These are phyloP conservation scores for Amia ocellicauda DNA, from an alignment of 2,113 vertebrate species.

Conservation along the genomic window DNA sequence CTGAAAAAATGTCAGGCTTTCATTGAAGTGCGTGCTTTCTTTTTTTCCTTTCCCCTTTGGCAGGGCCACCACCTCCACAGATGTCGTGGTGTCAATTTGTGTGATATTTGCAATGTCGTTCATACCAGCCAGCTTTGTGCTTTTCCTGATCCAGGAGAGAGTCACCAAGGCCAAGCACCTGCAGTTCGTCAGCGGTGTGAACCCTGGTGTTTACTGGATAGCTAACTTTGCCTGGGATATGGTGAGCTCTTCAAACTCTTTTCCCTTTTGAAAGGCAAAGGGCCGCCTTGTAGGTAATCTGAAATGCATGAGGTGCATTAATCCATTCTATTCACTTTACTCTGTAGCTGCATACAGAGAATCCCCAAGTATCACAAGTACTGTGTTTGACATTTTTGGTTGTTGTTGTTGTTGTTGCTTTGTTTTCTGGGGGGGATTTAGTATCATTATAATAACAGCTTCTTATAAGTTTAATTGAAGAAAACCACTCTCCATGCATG, in stretches of 20 bases:
- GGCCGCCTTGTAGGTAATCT: too few species aligned
- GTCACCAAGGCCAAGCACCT: slow-evolving; percentile 95
- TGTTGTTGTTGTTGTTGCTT: too few species aligned
- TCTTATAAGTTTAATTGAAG: slow-evolving; percentile 38
- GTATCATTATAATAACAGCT: slow-evolving; percentile 19
- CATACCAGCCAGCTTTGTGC: slow-evolving; percentile 95
- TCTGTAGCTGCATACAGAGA: too few species aligned
- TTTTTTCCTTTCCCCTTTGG: slow-evolving; percentile 25
- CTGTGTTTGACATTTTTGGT: too few species aligned
- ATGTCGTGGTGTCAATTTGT: slow-evolving; percentile 95
- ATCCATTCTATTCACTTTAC: too few species aligned
- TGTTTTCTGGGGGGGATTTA: too few species aligned
- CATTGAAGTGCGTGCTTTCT: background rate
- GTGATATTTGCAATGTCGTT: slow-evolving; percentile 99
- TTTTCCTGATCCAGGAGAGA: slow-evolving; percentile 96
- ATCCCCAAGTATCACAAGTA: too few species aligned
- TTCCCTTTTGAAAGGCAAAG: too few species aligned
- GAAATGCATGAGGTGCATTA: too few species aligned
- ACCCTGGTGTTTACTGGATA: slow-evolving; percentile 90
- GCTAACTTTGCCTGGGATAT: slow-evolving; percentile 97
- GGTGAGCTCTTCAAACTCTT: slow-evolving; percentile 60
- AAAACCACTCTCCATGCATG: slow-evolving; percentile 55
- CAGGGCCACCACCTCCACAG: slow-evolving; percentile 88
- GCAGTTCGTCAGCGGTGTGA: slow-evolving; percentile 95
- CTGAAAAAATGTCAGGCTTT: background rate